Conservation (phyloP, 2,888 invertebrate genomes). For the Tuta absoluta region DNA sequence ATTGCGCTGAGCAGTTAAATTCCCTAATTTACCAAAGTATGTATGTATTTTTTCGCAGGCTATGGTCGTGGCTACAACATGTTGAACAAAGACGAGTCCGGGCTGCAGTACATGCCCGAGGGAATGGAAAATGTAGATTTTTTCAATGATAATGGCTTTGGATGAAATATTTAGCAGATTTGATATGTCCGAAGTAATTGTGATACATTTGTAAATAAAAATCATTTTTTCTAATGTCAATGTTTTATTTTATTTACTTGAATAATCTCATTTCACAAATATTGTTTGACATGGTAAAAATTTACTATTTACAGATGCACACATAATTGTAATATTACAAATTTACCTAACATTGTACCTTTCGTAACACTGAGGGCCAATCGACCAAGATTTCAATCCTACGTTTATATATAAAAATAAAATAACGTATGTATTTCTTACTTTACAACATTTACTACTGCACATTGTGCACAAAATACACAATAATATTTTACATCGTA, state of each 20-base stretch:
- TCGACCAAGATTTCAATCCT: conserved; percentile 63
- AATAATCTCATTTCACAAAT: conserved; percentile 78
- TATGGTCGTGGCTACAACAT: conserved; percentile 84
- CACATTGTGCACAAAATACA: conserved; percentile 67
- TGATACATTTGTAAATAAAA: conserved; percentile 36
- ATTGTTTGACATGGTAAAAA: conserved; percentile 75
- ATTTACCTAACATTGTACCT: conserved; percentile 75
- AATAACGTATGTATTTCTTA: conserved; percentile 65
- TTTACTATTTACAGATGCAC: conserved; percentile 75
- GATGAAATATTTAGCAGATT: conserved; percentile 23
- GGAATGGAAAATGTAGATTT: conserved; percentile 83
- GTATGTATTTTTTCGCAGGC: conserved; percentile 64
- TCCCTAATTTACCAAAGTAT: too few species aligned
- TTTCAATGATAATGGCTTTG: conserved; percentile 58
- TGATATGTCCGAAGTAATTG: neutral
- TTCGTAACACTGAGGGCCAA: conserved; percentile 61
- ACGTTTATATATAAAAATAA: conserved; percentile 77
- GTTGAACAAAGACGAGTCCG: conserved; percentile 77
- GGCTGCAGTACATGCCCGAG: conserved; percentile 84
- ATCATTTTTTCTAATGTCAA: conserved; percentile 60
- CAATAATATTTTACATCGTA: conserved; percentile 53
- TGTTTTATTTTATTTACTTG: conserved; percentile 73
- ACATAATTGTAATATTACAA: conserved; percentile 65
- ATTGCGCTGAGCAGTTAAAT: neutral
- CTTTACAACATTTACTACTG: conserved; percentile 68